Evolutionary conservation across 2,113 vertebrate species (phyloP), one percentile per base, ranked within the genome.

Genomic region (Mesembrinibis cayennensis): DNA sequence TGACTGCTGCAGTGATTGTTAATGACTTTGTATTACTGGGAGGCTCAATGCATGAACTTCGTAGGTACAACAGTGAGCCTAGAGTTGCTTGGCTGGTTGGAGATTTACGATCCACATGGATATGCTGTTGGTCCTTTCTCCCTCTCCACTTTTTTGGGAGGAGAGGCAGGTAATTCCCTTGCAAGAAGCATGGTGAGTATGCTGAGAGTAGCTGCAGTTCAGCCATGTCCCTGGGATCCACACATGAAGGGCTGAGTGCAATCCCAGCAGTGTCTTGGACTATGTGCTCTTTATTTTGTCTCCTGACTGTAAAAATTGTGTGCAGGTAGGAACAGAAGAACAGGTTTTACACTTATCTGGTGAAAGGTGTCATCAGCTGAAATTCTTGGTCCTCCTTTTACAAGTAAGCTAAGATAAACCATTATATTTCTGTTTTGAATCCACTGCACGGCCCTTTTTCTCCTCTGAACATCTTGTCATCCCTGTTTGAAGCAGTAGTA

Each of bases 1-100:
- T 76, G 36, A 63, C 96, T 97, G 94, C 86, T 90, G 93, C 73
- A 61, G 72, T 42, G 94, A 86, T 34, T 71, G 95, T 94, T 97
- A 92, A 89, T 95, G 96, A 73, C 62, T 95, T 70, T 6, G 53
- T 90, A 5, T 59, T 87, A 63, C 63, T 77, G 36, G 27, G 87
- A 80, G 34, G 47, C 74, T 45, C 9, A 63, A 40, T 52, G 30
- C n/a, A 13, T 56, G 32, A 82, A 36, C 25, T 70, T 47, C 0
- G 12, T 45, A 40, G 66, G 49, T 78, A 34, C 55, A 62, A 22
- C 67, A 32, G 27, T n/a, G 70, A 71, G 34, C 65, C 34, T 38
- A 2, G 56, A 47, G 69, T n/a, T 1, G 1, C 47, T 84, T 87
- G 56, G 9, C 47, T 87, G 59, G 29, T 36, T 44, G 12, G 25